Conservation (phyloP, 2,888 invertebrate genomes). For the Microctonus brassicae region DNA sequence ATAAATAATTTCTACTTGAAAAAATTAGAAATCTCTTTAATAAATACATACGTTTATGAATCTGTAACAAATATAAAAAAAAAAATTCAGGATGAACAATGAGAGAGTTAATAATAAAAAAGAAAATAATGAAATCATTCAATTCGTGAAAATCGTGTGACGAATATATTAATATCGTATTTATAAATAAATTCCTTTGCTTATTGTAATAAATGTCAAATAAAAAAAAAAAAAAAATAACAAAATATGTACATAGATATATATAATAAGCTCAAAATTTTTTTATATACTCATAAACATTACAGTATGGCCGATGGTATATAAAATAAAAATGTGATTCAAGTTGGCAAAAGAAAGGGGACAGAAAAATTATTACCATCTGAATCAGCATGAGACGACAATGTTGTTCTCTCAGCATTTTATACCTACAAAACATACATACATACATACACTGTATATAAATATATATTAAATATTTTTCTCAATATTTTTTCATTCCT, state of each 20-base stretch:
- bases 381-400: constrained; percentile 1
- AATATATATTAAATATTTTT: too few relatives aligned
- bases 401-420: not conserved
- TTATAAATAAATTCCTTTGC: too few relatives aligned
- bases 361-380: not conserved
- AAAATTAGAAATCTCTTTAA: too few relatives aligned
- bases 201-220: not conserved
- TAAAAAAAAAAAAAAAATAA: not conserved
- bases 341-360: not conserved
- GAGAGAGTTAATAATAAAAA: too few relatives aligned
- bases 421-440: not conserved
- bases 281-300: not conserved
- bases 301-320: not conserved
- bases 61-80: too few relatives aligned
- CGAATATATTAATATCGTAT: not conserved
- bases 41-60: too few relatives aligned
- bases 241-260: not conserved
- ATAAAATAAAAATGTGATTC: not conserved
- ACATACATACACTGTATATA: too few relatives aligned
- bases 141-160: not conserved
- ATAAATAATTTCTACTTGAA: too few relatives aligned
- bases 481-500: not conserved
- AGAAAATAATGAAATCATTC: not conserved
- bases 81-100: too few relatives aligned
- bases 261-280: not conserved